Base-by-base conservation (phyloP, 1,140 invertebrate genomes). In the Philopotamus ludificatus region DNA sequence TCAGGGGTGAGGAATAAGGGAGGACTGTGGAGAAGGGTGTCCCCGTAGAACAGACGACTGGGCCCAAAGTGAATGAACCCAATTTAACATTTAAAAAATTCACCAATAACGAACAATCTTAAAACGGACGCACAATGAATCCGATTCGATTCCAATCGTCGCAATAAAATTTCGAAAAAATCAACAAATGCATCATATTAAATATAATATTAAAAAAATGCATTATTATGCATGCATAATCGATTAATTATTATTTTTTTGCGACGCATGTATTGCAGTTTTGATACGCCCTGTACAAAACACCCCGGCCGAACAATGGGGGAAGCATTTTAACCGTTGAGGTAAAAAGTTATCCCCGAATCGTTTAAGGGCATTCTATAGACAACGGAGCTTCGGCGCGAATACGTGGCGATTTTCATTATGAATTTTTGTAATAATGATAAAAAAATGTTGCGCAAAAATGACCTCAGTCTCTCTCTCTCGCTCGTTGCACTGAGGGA, bases 341-440 rank as follows among this genome's bases (percentile, higher is more conserved):
- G 68, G 68, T 70, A 70, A 70, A 70, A 70, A 70, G 68, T 70
- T 70, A 70, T 61, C 60, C 68, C 51, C 25, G 63, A 68, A 69
- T 66, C 68, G 68, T 61, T 70, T 70, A 66, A 47, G 44, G 18
- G 18, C 18, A 47, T 47, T 47, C 44, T 47, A 47, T 47, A 47
- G 44, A 47, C 18, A 47, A 47, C 18, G 44, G 10, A 7, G 10
- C 10, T 20, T 47, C 18, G 15, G 10, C n/a, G n/a, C 44, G 8
- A 20, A 47, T 47, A 47, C 44, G 18, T 20, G 18, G 8, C 10
- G 44, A 47, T 12, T 20, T 39, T 34, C 28, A 12, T 34, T 34
- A 34, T 34, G 12, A n/a, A n/a, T n/a, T n/a, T n/a, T n/a, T n/a
- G n/a, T n/a, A n/a, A n/a, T n/a, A n/a, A n/a, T n/a, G n/a, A n/a